Evolutionary conservation across 2,888 invertebrate species (phyloP).

Genomic region (Xestia rhomboidea): DNA sequence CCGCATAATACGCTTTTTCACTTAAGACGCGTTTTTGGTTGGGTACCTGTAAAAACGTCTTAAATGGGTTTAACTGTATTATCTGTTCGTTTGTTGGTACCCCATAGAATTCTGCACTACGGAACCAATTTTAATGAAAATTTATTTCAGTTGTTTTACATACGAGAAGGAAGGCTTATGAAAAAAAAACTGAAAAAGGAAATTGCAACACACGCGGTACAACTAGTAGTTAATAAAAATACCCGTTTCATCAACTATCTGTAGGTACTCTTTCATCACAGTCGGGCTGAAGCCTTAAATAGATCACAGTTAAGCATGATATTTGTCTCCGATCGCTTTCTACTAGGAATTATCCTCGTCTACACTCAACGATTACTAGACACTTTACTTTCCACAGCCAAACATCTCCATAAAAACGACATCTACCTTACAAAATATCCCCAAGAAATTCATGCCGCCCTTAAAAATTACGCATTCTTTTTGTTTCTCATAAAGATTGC

Average conservation of each 20-base stretch:
- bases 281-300: neutral
- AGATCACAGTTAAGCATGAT: neutral
- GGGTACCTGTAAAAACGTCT: no score
- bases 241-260: neutral
- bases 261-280: neutral
- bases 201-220: neutral
- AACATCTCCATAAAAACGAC: neutral
- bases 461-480: conserved; percentile 44
- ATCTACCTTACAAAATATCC: neutral
- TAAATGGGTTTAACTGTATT: no score
- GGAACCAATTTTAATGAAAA: neutral
- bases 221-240: neutral
- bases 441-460: conserved; percentile 15
- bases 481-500: conserved; percentile 21
- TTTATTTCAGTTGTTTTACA: neutral
- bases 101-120: neutral
- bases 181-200: neutral
- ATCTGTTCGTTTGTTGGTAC: neutral
- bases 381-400: neutral
- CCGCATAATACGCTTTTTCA: neutral
- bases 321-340: neutral
- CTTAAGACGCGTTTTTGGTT: neutral
- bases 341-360: neutral
- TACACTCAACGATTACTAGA: neutral
- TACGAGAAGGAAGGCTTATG: neutral